A percentile compares a stretch with the other conserved stretches of the same genome.
phyloP scores from a whole-genome alignment of 2,113 vertebrate species.

The Heteronetta atricapilla region DNA sequence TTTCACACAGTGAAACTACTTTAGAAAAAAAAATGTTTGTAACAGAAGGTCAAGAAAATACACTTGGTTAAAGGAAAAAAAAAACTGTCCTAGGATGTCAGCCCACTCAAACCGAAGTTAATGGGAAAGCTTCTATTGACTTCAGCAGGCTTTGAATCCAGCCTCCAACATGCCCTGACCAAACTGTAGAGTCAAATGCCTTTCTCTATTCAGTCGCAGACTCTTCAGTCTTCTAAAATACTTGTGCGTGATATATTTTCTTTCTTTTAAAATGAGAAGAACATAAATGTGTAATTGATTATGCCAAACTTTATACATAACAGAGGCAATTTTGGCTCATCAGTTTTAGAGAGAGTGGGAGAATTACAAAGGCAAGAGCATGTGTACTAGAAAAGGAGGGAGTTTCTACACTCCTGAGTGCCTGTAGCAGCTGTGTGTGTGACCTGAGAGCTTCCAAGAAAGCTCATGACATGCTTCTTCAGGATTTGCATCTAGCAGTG shows the following conservation, averaged over 20 bases:
- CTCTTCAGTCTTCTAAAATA: neutral
- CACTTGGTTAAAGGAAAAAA: neutral
- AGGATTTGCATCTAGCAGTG: neutral
- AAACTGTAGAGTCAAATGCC: neutral
- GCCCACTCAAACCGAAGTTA: neutral
- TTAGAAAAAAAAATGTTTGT: neutral
- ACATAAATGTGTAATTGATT: neutral
- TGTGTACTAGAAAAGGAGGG: neutral
- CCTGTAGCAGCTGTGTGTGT: conserved; percentile 26
- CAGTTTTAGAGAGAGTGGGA: neutral
- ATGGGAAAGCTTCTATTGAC: neutral
- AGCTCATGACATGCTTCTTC: neutral
- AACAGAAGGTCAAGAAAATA: conserved; percentile 51
- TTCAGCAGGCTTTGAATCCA: conserved; percentile 5
- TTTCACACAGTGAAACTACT: conserved; percentile 61
- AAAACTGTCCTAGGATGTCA: neutral
- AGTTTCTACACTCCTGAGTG: conserved; percentile 5
- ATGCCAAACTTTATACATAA: neutral
- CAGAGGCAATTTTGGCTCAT: neutral
- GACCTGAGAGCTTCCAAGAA: conserved; percentile 12
- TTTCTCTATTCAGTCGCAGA: neutral
- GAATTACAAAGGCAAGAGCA: neutral
- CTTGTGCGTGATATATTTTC: conserved; percentile 35
- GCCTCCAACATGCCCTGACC: neutral
- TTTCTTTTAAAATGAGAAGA: conserved; percentile 4